Base-by-base conservation (phyloP, 2,888 invertebrate genomes). In the Drosophila austrosaltans region DNA sequence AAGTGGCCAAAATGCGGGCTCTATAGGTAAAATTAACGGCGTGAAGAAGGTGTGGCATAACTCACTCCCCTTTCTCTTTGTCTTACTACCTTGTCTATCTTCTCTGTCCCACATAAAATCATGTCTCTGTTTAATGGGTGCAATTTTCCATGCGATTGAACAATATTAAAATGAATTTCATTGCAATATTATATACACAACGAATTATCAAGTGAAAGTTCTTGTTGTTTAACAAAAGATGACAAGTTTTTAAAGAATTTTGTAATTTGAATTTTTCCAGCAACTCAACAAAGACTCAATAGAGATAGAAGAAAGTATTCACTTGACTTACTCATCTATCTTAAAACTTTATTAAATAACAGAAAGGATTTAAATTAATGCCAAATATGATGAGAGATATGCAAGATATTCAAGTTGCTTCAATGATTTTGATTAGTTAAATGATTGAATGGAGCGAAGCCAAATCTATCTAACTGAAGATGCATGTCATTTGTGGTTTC, bases 61-160 rank as follows among this genome's bases (percentile, higher is more conserved):
- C 22, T 48, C 20, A 8, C 7, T 10, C 48, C 3, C 12, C 48
- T 25, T 25, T 48, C 48, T 48, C 22, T 48, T 25, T 36, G 8
- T 36, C 10, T 36, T 36, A 8, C 36, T 36, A 16, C 36, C 10
- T 36, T 36, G 2, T 36, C 36, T 48, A 8, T 36, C 20, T 32
- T 20, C 32, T 36, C 2, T 36, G 8, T 57, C 56, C 6, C 4
- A 1, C 6, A 1, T 30, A 6, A 30, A 48, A 3, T 12, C 3
- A 20, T 57, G 36, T 57, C 36, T 57, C 48, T 12, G 40, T 68
- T 42, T 36, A 28, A 54, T 57, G 53, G 42, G 44, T 16, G 42
- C 57, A 54, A 75, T 76, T 76, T 76, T 72, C 76, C 66, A 69
- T 42, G 44, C 66, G 62, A 76, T 75, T 76, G 59, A 53, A n/a